phyloP scores from a whole-genome alignment of 2,888 invertebrate genomes.

The Portevinia maculata region DNA sequence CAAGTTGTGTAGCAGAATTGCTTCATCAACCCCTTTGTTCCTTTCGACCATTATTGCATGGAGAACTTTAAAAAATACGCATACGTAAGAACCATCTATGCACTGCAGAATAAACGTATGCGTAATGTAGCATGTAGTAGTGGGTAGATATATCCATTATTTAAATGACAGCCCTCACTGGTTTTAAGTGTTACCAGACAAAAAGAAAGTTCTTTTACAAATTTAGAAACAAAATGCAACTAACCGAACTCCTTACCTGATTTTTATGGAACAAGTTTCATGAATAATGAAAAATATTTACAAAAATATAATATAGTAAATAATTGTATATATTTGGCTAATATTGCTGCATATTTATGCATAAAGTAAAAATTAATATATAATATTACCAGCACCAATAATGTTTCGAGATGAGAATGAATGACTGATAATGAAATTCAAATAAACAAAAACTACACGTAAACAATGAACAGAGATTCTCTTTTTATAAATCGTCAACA shows the following conservation, averaged over 20 bases:
- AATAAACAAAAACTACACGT: slow-evolving; percentile 18
- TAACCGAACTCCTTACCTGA: slow-evolving; percentile 53
- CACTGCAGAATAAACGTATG: too few species aligned
- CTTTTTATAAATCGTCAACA: slow-evolving; percentile 15
- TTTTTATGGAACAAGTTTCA: slow-evolving; percentile 4
- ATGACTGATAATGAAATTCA: slow-evolving; percentile 55
- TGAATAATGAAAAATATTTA: slow-evolving; percentile 25
- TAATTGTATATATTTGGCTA: not conserved
- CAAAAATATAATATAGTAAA: slow-evolving; percentile 15
- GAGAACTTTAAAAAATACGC: too few species aligned
- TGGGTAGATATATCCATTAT: too few species aligned
- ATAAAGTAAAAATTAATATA: slow-evolving; percentile 23
- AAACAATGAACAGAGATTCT: slow-evolving; percentile 13
- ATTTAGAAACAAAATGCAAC: not conserved
- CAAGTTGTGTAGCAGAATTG: too few species aligned
- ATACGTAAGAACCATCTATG: too few species aligned
- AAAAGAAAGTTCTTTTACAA: not conserved
- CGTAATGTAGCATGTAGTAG: too few species aligned
- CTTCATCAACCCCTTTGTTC: too few species aligned
- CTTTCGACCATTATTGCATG: too few species aligned
- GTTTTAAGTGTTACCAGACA: too few species aligned
- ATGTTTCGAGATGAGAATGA: slow-evolving; percentile 55
- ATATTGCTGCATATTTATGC: not conserved
- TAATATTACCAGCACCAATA: slow-evolving; percentile 62
- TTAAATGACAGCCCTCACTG: too few species aligned